These are phyloP conservation scores for Macrophya annulata DNA, from an alignment of 2,888 invertebrate genomes.

Conservation along the genomic window DNA sequence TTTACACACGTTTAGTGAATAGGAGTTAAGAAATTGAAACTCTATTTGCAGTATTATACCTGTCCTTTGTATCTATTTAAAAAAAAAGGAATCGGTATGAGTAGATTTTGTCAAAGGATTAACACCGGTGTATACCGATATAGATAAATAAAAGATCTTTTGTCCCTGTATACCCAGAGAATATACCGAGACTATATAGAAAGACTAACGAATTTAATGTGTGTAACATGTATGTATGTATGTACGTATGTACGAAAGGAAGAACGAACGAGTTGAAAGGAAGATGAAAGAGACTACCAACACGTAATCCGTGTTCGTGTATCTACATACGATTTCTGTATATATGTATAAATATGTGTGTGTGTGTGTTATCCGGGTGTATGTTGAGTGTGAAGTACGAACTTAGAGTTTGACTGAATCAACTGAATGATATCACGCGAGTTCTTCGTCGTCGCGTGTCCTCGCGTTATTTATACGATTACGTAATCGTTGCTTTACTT, in stretches of 20 bases:
- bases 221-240: neutral
- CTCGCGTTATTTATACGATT: neutral
- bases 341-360: neutral
- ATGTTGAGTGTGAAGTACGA: neutral
- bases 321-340: neutral
- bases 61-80: neutral
- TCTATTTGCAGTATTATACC: neutral
- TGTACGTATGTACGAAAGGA: neutral
- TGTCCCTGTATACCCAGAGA: neutral
- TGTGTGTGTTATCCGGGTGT: neutral
- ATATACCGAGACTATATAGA: neutral
- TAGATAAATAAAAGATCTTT: slow-evolving; percentile 8
- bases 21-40: slow-evolving; percentile 20
- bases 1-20: neutral
- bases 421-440: slow-evolving; percentile 36
- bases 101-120: slow-evolving; percentile 16
- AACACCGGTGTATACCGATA: neutral
- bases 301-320: neutral
- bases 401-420: slow-evolving; percentile 2
- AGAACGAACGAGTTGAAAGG: neutral
- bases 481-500: neutral
- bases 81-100: neutral
- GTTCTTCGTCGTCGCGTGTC: neutral
- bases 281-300: neutral
- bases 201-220: neutral